These are phyloP conservation scores for Amaurobius ferox DNA, from an alignment of 2,888 invertebrate genomes.

Conservation along the genomic window DNA sequence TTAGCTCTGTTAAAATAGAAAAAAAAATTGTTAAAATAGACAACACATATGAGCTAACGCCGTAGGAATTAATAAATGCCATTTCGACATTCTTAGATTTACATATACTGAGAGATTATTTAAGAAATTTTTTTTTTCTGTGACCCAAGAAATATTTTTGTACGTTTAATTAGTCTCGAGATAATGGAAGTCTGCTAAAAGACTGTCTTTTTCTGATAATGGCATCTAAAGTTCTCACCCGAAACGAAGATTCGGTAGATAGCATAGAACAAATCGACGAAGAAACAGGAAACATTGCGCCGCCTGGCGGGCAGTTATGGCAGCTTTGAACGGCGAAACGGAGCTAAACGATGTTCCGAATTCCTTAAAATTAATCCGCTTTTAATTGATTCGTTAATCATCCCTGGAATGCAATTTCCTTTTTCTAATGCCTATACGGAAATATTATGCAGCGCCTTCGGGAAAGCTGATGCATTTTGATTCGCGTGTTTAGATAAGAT, in stretches of 20 bases:
- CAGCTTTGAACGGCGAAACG: background rate
- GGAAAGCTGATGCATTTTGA: background rate
- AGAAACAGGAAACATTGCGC: background rate
- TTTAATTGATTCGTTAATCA: slow-evolving; percentile 53
- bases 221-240: background rate
- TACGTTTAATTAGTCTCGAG: background rate
- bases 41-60: too few relatives aligned
- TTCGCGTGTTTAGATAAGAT: too few relatives aligned
- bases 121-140: background rate
- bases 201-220: background rate
- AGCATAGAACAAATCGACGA: background rate
- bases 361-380: slow-evolving; percentile 34
- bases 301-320: background rate
- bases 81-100: too few relatives aligned
- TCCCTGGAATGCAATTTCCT: slow-evolving; percentile 35
- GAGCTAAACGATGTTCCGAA: slow-evolving; percentile 42
- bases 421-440: background rate
- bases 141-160: background rate
- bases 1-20: too few relatives aligned
- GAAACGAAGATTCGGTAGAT: background rate
- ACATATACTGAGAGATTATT: background rate
- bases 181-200: background rate
- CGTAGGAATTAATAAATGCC: too few relatives aligned
- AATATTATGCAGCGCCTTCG: background rate
- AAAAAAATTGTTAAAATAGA: too few relatives aligned